These are phyloP conservation scores for Patiria pectinifera DNA, from an alignment of 53 echinoderm and acorn worm genomes.

Conservation along the genomic window DNA sequence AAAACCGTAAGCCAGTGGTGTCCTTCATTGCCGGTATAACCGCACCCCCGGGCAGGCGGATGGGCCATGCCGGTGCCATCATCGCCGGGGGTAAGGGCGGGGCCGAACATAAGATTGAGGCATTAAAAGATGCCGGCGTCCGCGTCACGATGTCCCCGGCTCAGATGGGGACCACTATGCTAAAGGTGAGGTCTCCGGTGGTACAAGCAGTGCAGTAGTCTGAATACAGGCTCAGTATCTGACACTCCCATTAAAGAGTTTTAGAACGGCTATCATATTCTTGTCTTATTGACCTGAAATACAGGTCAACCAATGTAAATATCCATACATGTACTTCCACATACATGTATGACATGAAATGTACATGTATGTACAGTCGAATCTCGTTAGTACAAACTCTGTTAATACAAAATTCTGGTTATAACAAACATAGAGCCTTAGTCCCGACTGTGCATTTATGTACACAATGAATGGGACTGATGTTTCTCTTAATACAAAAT, in stretches of 20 bases:
- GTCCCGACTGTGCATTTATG: no score
- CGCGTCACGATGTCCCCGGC: conserved; percentile 94
- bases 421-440: no score
- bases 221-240: not conserved
- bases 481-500: no score
- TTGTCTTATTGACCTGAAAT: no score
- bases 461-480: no score
- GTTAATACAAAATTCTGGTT: no score
- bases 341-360: no score
- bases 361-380: no score
- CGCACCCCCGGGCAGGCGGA: conserved; percentile 96
- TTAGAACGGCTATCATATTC: no score
- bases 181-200: conserved; percentile 51
- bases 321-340: no score
- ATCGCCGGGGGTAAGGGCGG: conserved; percentile 99
- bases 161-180: conserved; percentile 81
- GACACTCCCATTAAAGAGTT: not conserved
- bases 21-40: conserved; percentile 98
- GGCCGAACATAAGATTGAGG: conserved; percentile 91
- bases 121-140: conserved; percentile 90
- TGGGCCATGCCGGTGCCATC: conserved; percentile 99
- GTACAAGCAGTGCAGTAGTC: not conserved
- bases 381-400: no score
- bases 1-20: conserved; percentile 89
- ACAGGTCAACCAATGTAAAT: no score